Evolutionary conservation across 1,140 invertebrate genomes (phyloP).

Genomic region (Grapholita molesta): DNA sequence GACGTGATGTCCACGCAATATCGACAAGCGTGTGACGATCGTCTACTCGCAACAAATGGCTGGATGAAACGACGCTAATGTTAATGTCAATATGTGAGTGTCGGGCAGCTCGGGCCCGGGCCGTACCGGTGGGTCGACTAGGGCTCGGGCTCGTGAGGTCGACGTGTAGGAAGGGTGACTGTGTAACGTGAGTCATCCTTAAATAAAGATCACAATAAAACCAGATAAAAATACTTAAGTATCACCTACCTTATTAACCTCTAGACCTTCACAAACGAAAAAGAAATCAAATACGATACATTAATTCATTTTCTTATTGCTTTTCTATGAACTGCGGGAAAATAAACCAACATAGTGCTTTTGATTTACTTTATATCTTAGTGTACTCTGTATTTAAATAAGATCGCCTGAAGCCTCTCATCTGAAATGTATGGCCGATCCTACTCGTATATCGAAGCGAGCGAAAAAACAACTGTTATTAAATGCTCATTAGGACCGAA

Average conservation of each 20-base stretch:
- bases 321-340: background rate
- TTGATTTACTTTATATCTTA: background rate
- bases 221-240: too few species aligned
- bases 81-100: too few species aligned
- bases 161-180: too few species aligned
- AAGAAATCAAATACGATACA: background rate
- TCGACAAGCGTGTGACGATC: too few species aligned
- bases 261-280: background rate
- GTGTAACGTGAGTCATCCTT: too few species aligned
- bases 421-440: constrained; percentile 27
- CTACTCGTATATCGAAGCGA: constrained; percentile 28
- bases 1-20: too few species aligned
- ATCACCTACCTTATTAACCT: background rate
- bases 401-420: constrained; percentile 26
- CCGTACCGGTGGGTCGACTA: too few species aligned
- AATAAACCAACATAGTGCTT: background rate
- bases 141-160: too few species aligned
- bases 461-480: constrained; percentile 34
- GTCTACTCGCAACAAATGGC: too few species aligned
- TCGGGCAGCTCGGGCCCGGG: too few species aligned
- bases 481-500: constrained; percentile 33
- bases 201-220: too few species aligned
- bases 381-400: constrained; percentile 6
- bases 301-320: background rate
- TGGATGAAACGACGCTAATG: too few species aligned